Conservation (phyloP, 1,140 invertebrate genomes). For the Scaptomyza montana region DNA sequence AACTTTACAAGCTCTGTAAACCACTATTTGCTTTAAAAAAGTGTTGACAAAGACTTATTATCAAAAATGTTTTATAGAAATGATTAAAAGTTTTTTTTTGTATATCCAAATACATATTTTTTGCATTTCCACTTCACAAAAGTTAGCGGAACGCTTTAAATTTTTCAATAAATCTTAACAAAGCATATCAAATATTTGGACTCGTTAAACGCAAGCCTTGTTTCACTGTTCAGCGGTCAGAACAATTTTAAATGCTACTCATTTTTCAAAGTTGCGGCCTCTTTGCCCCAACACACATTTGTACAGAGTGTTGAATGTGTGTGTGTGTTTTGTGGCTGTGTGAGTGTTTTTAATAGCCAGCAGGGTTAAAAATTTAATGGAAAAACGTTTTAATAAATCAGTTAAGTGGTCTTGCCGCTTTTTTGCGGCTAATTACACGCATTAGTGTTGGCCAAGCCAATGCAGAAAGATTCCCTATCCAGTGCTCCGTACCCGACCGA, state of each 20-base stretch:
- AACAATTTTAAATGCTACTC: constrained; percentile 75
- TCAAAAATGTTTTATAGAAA: too few relatives aligned
- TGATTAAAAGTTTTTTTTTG: too few relatives aligned
- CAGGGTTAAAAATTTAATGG: constrained; percentile 82
- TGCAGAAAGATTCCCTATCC: constrained; percentile 7
- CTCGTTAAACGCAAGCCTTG: neutral
- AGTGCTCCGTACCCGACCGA: too few relatives aligned
- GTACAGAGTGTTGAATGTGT: constrained; percentile 31
- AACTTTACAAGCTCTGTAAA: too few relatives aligned
- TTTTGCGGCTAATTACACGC: constrained; percentile 82
- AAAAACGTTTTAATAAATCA: constrained; percentile 83
- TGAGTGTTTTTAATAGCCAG: constrained; percentile 76
- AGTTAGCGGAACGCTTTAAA: too few relatives aligned
- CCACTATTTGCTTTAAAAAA: too few relatives aligned
- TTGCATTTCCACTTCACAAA: too few relatives aligned
- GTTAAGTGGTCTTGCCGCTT: constrained; percentile 82
- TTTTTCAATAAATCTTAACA: too few relatives aligned
- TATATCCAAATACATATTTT: too few relatives aligned
- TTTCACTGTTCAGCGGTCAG: constrained; percentile 47
- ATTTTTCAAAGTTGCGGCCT: constrained; percentile 75
- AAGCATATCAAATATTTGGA: too few relatives aligned
- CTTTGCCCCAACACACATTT: constrained; percentile 50
- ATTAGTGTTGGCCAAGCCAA: constrained; percentile 71
- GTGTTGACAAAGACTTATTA: too few relatives aligned
- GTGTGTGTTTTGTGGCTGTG: constrained; percentile 35